Percentiles rank a stretch among this genome's conserved stretches.
phyloP scores from a whole-genome alignment of 2,888 invertebrate genomes.

The Marronus borbonicus region DNA sequence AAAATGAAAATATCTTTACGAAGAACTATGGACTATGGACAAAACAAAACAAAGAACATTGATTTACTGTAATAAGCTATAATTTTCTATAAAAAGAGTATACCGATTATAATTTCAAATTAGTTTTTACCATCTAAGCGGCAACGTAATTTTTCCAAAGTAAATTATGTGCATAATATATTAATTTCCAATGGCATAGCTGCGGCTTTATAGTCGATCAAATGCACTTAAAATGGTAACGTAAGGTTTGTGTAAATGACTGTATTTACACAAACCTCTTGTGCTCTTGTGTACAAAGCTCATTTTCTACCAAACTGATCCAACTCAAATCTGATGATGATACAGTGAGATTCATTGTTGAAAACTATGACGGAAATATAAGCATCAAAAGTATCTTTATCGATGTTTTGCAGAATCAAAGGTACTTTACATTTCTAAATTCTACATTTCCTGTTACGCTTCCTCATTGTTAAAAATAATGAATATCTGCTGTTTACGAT shows the following conservation, averaged over 20 bases:
- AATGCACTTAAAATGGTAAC: neutral
- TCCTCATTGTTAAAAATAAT: no score
- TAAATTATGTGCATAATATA: constrained; percentile 17
- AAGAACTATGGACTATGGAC: neutral
- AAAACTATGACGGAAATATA: no score
- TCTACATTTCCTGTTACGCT: no score
- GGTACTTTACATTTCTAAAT: no score
- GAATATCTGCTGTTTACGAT: no score
- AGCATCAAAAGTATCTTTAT: no score
- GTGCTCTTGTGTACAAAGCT: no score
- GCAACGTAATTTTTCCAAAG: neutral
- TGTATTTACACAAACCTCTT: no score
- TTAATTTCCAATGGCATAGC: constrained; percentile 20
- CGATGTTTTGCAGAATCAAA: no score
- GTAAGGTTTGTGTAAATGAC: neutral
- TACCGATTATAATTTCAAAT: constrained; percentile 14
- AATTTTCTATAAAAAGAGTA: constrained; percentile 25
- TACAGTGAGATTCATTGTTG: no score
- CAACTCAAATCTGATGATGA: no score
- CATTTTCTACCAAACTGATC: no score
- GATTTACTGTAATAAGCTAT: constrained; percentile 27
- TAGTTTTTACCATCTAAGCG: constrained; percentile 23
- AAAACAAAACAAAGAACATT: constrained; percentile 12
- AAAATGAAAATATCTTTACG: neutral
- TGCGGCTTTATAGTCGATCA: neutral